phyloP scores from a whole-genome alignment of 2,113 vertebrate genomes.

The Nothocercus julius region DNA sequence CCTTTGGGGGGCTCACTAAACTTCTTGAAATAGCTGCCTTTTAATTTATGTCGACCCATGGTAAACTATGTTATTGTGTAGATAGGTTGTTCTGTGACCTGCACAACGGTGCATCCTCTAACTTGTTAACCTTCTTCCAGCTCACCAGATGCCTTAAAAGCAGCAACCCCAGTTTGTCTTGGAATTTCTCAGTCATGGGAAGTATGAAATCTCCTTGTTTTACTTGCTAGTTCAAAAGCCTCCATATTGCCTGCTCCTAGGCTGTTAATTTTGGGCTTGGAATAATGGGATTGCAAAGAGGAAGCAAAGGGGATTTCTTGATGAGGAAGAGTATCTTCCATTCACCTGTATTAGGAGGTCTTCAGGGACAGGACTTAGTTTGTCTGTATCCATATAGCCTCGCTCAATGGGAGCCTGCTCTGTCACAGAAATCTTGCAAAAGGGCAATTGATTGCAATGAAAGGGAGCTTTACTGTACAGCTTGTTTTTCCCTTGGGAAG shows the following conservation, averaged over 20 bases:
- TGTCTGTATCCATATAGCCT: background rate
- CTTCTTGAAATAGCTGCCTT: background rate
- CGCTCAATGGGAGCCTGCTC: background rate
- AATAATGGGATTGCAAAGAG: background rate
- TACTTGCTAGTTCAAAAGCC: background rate
- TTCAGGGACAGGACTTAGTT: background rate
- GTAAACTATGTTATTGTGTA: background rate
- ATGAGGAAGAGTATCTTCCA: background rate
- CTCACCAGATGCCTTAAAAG: background rate
- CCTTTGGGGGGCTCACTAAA: background rate
- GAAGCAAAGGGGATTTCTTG: background rate
- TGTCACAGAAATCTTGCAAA: background rate
- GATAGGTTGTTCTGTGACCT: background rate
- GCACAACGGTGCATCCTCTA: background rate
- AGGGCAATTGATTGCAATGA: background rate
- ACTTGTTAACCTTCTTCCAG: background rate
- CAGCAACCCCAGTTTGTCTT: background rate
- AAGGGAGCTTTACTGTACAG: background rate
- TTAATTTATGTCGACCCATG: background rate
- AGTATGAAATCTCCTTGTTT: background rate
- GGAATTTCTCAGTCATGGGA: background rate
- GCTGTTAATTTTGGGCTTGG: background rate
- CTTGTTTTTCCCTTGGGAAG: background rate
- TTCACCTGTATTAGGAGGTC: background rate
- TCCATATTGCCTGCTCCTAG: background rate